Base-by-base conservation (phyloP, 2,113 vertebrate species). In the Apus apus region DNA sequence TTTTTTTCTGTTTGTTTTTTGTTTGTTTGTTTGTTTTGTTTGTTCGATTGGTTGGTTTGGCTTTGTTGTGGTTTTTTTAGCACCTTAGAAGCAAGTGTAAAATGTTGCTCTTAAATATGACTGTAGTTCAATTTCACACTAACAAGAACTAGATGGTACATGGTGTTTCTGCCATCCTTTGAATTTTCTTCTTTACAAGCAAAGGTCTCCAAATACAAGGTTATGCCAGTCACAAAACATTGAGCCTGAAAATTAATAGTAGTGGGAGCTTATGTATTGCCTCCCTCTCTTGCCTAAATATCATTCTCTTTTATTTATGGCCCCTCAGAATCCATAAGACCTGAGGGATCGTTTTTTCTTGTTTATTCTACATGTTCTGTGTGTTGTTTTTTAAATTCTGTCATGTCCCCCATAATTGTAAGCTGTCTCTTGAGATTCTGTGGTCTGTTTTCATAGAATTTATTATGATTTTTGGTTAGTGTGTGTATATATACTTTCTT, bases 241-340 rank as follows among this genome's bases (percentile, higher is more conserved):
- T 1, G 5, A 93, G 34, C 2, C 19, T 84, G 79, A 61, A 90
- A 96, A 96, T 94, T 90, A 86, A 90, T 81, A 72, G 85, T 15
- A 2, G 23, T 8, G 25, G 40, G 65, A 92, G 13, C 10, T 20
- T 36, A 15, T 2, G 19, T 34, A 62, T 83, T 92, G 21, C 30
- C 61, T 86, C 65, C 79, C 61, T 27, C 91, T 91, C 84, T 89
- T 94, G 78, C 73, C 79, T 90, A 97, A 97, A 96, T 96, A 96
- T 82, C 76, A 94, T 96, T 96, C 68, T 95, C 85, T 90, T 81
- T 88, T 92, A 96, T 96, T 96, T 97, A 95, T 78, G 83, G 61
- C 61, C 90, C 85, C 92, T 89, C 77, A 32, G 90, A 92, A 65
- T 66, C 92, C 32, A 30, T 34, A 26, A 14, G 92, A 66, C 92